phyloP scores from a whole-genome alignment of 1,140 invertebrate genomes.

The Platyscapa corneri region DNA sequence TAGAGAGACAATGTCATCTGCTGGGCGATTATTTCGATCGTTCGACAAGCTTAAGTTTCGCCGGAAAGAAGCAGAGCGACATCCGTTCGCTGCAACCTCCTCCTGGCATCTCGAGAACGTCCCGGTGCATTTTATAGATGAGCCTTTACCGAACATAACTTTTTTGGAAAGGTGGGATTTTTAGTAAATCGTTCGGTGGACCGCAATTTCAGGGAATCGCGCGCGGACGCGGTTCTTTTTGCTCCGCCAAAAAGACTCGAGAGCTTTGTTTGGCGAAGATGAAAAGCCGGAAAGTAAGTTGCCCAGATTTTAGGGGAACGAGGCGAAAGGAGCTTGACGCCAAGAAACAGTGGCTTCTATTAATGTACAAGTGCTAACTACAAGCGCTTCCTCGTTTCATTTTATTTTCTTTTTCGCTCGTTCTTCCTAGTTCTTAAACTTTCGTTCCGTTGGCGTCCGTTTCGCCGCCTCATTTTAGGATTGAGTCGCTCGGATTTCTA shows the following conservation, averaged over 20 bases:
- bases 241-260: background rate
- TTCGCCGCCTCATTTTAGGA: background rate
- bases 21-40: too few species aligned
- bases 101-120: background rate
- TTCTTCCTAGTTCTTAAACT: background rate
- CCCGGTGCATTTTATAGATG: background rate
- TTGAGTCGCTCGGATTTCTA: too few species aligned
- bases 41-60: background rate
- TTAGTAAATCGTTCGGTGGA: constrained; percentile 28
- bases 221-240: too few species aligned
- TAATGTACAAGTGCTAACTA: constrained; percentile 62
- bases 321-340: background rate
- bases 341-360: constrained; percentile 57
- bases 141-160: background rate
- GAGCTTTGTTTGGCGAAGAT: background rate
- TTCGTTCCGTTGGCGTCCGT: background rate
- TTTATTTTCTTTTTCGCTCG: background rate
- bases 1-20: too few species aligned
- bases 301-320: background rate
- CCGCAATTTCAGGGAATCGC: constrained; percentile 23
- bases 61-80: too few species aligned
- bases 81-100: too few species aligned
- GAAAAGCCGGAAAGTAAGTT: background rate
- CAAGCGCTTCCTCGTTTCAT: background rate
- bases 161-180: constrained; percentile 22